A percentile compares a stretch with the other conserved stretches of the same genome.
phyloP scores from a whole-genome alignment of 2,888 invertebrate species.

The Metalampra italica region DNA sequence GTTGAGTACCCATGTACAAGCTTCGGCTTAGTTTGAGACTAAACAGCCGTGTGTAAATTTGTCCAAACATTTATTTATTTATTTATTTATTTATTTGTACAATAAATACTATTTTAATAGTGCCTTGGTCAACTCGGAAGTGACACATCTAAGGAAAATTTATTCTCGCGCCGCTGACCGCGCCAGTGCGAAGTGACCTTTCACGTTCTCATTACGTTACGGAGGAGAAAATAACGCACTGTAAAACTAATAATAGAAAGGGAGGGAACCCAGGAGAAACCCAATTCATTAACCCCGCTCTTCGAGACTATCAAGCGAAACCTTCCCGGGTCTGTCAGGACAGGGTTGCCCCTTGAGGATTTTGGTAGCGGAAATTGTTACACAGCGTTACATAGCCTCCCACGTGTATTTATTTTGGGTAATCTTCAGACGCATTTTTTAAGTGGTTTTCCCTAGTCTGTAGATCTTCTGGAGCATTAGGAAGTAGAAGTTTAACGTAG shows the following conservation, averaged over 20 bases:
- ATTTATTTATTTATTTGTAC: too few species aligned
- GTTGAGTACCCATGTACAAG: too few species aligned
- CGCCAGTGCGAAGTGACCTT: neutral
- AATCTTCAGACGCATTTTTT: too few species aligned
- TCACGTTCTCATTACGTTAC: neutral
- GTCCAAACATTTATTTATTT: too few species aligned
- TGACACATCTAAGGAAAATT: too few species aligned
- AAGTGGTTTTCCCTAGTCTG: too few species aligned
- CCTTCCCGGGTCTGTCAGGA: neutral
- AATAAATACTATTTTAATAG: too few species aligned
- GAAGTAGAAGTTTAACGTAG: too few species aligned
- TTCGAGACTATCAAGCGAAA: neutral
- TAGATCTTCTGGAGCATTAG: too few species aligned
- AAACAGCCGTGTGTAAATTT: too few species aligned
- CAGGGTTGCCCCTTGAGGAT: neutral
- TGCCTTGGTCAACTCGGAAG: too few species aligned
- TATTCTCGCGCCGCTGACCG: neutral
- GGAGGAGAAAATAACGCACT: neutral
- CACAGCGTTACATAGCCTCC: neutral
- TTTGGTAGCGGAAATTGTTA: neutral
- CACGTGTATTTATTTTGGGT: neutral
- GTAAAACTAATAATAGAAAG: slow-evolving; percentile 12
- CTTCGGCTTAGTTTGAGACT: too few species aligned
- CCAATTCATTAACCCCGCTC: slow-evolving; percentile 7
- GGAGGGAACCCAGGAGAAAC: neutral